Conservation (phyloP, 2,888 invertebrate genomes). For the Cyclophora albipunctata region DNA sequence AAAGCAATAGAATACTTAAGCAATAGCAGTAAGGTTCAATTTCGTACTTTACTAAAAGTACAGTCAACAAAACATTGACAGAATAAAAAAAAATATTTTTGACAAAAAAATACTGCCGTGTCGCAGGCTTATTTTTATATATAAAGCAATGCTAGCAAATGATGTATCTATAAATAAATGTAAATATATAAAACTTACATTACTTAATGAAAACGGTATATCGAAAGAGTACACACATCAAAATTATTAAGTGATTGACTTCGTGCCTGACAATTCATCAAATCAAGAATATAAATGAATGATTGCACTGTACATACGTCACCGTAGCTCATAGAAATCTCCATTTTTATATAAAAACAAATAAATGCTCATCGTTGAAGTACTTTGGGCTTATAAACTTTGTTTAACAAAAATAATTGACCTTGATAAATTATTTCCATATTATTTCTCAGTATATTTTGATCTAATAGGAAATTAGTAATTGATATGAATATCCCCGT, state of each 20-base stretch:
- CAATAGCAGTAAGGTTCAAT: slow-evolving; percentile 4
- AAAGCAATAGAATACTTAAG: slow-evolving; percentile 3
- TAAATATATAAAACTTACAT: slow-evolving; percentile 8
- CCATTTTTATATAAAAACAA: slow-evolving; percentile 22
- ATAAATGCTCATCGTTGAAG: slow-evolving; percentile 45
- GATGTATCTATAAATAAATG: slow-evolving; percentile 7
- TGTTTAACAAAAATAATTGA: slow-evolving; percentile 12
- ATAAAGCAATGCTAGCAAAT: slow-evolving; percentile 13
- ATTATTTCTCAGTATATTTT: no score
- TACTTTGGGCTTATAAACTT: slow-evolving; percentile 17
- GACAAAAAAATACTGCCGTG: slow-evolving; percentile 8
- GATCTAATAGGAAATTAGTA: no score
- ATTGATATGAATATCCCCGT: no score
- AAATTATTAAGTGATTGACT: slow-evolving; percentile 25
- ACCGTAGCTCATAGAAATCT: slow-evolving; percentile 24
- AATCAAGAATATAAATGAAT: slow-evolving; percentile 5
- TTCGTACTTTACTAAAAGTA: slow-evolving; percentile 12
- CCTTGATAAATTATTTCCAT: no score
- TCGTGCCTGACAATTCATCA: slow-evolving; percentile 34
- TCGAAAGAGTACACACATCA: slow-evolving; percentile 14
- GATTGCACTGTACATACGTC: slow-evolving; percentile 20
- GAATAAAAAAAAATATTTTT: slow-evolving; percentile 17
- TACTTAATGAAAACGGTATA: slow-evolving; percentile 7
- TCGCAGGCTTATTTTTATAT: slow-evolving; percentile 20
- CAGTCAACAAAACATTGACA: slow-evolving; percentile 12